These are phyloP conservation scores for Campylomormyrus tamandua DNA, from an alignment of 2,113 vertebrate species.

Conservation along the genomic window DNA sequence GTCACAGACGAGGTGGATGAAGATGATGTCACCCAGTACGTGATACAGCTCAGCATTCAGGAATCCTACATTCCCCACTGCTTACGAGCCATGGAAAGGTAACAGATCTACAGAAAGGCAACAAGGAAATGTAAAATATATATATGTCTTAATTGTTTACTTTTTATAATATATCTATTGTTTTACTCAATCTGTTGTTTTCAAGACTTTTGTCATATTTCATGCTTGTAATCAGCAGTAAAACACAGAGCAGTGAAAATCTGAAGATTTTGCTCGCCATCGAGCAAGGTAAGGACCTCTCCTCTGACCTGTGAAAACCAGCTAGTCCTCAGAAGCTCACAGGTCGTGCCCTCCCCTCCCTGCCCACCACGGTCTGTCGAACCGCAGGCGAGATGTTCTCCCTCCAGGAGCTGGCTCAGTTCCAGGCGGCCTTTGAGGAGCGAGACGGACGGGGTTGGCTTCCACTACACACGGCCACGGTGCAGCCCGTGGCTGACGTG, in stretches of 20 bases:
- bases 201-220: neutral
- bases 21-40: neutral
- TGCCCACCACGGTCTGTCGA: neutral
- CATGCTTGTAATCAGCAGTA: neutral
- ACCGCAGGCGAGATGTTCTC: slow-evolving; percentile 58
- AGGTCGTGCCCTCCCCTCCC: neutral
- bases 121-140: neutral
- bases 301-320: neutral
- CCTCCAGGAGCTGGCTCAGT: slow-evolving; percentile 60
- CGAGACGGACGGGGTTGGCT: slow-evolving; percentile 68
- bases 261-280: slow-evolving; percentile 66
- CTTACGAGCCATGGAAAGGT: neutral
- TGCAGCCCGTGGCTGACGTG: slow-evolving; percentile 60
- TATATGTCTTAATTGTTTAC: neutral
- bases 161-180: neutral
- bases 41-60: neutral
- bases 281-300: slow-evolving; percentile 57
- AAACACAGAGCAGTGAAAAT: slow-evolving; percentile 56
- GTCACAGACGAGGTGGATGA: neutral
- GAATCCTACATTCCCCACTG: neutral
- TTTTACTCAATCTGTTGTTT: neutral
- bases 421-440: slow-evolving; percentile 62
- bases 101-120: neutral
- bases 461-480: slow-evolving; percentile 64
- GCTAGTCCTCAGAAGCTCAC: neutral